A percentile compares a stretch with the other conserved stretches of the same genome.
These are phyloP conservation scores for Oncorhynchus keta DNA, from an alignment of 2,113 vertebrate genomes.

Conservation along the genomic window DNA sequence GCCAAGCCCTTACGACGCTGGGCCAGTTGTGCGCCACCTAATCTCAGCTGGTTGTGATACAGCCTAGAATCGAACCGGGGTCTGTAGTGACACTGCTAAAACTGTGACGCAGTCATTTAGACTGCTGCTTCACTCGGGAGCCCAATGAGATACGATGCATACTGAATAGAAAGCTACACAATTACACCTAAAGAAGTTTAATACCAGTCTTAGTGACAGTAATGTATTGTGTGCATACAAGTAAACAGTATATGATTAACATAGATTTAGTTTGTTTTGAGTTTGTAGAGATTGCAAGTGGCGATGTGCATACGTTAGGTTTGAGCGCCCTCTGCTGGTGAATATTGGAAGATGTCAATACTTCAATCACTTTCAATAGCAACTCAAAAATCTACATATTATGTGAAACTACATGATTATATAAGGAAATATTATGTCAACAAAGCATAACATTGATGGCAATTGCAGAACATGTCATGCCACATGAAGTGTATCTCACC, in stretches of 20 bases:
- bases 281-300: not conserved
- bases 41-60: too few species aligned
- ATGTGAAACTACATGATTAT: not conserved
- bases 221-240: not conserved
- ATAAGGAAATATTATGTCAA: not conserved
- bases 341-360: not conserved
- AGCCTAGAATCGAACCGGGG: too few species aligned
- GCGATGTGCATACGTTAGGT: not conserved
- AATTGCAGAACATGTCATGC: not conserved
- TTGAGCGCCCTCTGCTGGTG: conserved; percentile 1
- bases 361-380: not conserved
- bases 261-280: not conserved
- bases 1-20: too few species aligned
- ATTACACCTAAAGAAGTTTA: not conserved
- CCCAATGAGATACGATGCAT: not conserved
- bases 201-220: not conserved
- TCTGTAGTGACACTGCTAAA: too few species aligned
- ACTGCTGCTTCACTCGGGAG: too few species aligned
- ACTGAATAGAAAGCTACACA: not conserved
- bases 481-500: not conserved
- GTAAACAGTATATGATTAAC: not conserved
- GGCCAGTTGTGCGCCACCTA: too few species aligned
- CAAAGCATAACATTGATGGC: not conserved
- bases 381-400: not conserved
- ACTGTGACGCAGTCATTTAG: too few species aligned